A percentile compares a stretch with the other conserved stretches of the same genome.
These are phyloP conservation scores for Ochotona curzoniae DNA, from an alignment of 2,113 vertebrate species.

Conservation along the genomic window DNA sequence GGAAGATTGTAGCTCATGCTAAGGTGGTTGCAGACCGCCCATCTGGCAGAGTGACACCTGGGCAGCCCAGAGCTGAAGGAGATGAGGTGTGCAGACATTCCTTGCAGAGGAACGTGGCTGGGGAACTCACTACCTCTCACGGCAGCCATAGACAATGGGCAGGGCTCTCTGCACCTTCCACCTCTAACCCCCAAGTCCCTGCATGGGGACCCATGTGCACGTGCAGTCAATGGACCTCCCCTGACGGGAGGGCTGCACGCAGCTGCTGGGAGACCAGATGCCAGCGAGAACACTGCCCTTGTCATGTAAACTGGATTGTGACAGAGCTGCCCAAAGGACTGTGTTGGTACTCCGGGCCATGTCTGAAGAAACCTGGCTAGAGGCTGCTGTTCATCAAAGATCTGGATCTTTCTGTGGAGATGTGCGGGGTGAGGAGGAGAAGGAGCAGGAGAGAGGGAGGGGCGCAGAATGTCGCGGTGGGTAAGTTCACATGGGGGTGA, in stretches of 20 bases:
- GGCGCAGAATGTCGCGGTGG: neutral
- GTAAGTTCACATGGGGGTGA: neutral
- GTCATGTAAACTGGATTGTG: too few relatives aligned
- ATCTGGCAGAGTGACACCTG: neutral
- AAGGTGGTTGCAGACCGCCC: neutral
- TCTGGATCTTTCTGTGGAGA: neutral
- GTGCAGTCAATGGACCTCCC: neutral
- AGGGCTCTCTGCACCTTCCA: neutral
- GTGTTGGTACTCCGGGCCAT: accelerated
- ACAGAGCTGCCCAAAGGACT: neutral
- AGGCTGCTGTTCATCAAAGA: neutral
- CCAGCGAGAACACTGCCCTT: neutral
- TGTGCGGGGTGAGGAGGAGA: neutral
- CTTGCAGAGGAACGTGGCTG: neutral
- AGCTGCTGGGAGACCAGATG: neutral
- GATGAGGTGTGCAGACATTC: neutral
- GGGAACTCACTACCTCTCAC: neutral
- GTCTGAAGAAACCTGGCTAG: neutral
- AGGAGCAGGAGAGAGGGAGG: neutral
- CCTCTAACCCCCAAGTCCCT: neutral
- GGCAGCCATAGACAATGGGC: neutral
- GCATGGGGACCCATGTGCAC: neutral
- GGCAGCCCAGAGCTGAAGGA: neutral
- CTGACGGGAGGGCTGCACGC: accelerated
- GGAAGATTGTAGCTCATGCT: neutral